Evolutionary conservation across 1,140 invertebrate species (phyloP).

Genomic region (Papilio machaon): DNA sequence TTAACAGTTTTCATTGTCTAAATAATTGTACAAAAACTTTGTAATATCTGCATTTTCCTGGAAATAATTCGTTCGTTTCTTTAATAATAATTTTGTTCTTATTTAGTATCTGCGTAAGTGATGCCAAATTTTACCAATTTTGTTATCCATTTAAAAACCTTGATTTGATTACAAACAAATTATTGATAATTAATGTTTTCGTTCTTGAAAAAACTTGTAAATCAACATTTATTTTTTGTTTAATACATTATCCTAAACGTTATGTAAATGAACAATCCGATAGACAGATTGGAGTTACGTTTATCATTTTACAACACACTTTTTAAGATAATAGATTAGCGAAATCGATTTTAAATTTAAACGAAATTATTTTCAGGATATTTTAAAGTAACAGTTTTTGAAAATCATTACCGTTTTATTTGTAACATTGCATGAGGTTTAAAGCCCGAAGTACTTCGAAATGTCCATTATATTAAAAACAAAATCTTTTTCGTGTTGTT

Average conservation of each 20-base stretch:
- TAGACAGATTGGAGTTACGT: conserved; percentile 6
- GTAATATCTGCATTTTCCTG: too few relatives aligned
- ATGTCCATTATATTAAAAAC: too few relatives aligned
- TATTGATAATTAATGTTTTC: neutral
- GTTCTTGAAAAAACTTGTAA: conserved; percentile 15
- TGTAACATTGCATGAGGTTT: too few relatives aligned
- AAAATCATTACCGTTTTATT: too few relatives aligned
- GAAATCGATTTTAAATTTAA: too few relatives aligned
- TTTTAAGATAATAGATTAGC: neutral
- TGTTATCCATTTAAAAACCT: neutral
- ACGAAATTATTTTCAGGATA: too few relatives aligned
- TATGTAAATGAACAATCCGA: conserved; percentile 43
- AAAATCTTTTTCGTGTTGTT: too few relatives aligned
- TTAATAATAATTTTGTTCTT: too few relatives aligned
- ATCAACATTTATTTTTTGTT: neutral
- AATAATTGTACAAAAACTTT: too few relatives aligned
- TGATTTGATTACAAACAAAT: neutral
- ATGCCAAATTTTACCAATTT: neutral
- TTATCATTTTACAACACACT: neutral
- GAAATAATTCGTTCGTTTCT: too few relatives aligned
- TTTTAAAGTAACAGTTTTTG: too few relatives aligned
- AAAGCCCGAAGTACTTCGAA: too few relatives aligned
- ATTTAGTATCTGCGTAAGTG: neutral
- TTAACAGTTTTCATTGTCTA: neutral
- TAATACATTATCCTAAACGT: conserved; percentile 43